Evolutionary conservation across 2,797 vertebrate genomes (phyloP), one percentile per base, ranked within the genome.

Genomic region (Clarias laeviceps): DNA sequence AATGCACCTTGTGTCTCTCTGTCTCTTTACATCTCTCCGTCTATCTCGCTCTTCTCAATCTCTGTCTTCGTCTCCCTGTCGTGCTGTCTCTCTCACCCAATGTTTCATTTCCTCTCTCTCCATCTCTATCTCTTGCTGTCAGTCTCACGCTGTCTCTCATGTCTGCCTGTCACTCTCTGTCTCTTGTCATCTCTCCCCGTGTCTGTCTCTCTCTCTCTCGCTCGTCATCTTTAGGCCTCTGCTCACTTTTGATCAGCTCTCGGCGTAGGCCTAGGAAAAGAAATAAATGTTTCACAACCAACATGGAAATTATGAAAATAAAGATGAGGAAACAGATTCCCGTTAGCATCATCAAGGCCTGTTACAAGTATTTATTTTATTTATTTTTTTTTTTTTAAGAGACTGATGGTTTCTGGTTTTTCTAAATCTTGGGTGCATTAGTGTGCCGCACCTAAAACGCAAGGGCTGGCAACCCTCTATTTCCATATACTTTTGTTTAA

Each of bases 401-500:
- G 7, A 56, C 32, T 77, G 32, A n/a, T 61, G 57, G 73, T 34
- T 61, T 78, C 32, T 78, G 29, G 76, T 40, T 37, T 37, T 7
- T 18, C 12, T 54, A 15, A 37, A 40, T 24, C 69, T 9, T 9
- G 4, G n/a, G n/a, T 7, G 1, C 9, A 45, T 27, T 15, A 56
- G 50, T 17, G 6, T 74, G 50, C 12, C 34, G 4, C 34, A 40
- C 4, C 4, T 12, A 40, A 70, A 40, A 5, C 68, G 37, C 24
- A 37, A 37, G 32, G 20, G 34, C 68, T 70, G 40, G 40, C 40
- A 50, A 50, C 37, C 1, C 24, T 73, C 12, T n/a, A 73, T 72
- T 72, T n/a, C 15, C n/a, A 32, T 80, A 61, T 61, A 24, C 50
- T 69, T 61, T 70, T 82, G 65, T 56, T 82, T 61, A 73, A 14